Conservation (phyloP, 2,113 vertebrate genomes). For the Pholis gunnellus region DNA sequence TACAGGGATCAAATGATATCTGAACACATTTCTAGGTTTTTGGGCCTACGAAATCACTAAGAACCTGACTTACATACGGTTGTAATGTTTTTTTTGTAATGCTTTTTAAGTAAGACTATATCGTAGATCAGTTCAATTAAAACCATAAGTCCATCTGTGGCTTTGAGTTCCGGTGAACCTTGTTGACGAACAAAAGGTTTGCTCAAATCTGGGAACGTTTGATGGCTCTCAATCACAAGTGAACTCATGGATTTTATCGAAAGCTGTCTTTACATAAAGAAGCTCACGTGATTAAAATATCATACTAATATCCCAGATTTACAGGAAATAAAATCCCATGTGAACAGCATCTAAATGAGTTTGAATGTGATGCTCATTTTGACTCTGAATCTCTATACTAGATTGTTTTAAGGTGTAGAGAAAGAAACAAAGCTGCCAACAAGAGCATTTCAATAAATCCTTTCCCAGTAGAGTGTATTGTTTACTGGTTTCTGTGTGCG, state of each 20-base stretch:
- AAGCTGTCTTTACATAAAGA: not conserved
- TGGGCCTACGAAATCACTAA: not conserved
- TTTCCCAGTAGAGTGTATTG: not conserved
- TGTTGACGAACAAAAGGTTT: no score
- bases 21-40: not conserved
- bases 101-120: no score
- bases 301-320: not conserved
- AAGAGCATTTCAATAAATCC: not conserved
- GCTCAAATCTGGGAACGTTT: no score
- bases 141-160: no score
- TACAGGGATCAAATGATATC: not conserved
- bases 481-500: not conserved
- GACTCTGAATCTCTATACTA: not conserved
- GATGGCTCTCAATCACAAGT: no score
- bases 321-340: not conserved
- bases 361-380: not conserved
- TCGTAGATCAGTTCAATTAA: not conserved
- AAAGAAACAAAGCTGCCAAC: not conserved
- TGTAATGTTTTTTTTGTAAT: no score
- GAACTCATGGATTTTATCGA: no score
- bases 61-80: no score
- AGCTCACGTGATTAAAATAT: not conserved
- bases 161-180: no score
- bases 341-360: not conserved
- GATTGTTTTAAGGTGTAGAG: not conserved